These are phyloP conservation scores for Myripristis jacobus DNA, from an alignment of 2,797 vertebrate species.

Conservation along the genomic window DNA sequence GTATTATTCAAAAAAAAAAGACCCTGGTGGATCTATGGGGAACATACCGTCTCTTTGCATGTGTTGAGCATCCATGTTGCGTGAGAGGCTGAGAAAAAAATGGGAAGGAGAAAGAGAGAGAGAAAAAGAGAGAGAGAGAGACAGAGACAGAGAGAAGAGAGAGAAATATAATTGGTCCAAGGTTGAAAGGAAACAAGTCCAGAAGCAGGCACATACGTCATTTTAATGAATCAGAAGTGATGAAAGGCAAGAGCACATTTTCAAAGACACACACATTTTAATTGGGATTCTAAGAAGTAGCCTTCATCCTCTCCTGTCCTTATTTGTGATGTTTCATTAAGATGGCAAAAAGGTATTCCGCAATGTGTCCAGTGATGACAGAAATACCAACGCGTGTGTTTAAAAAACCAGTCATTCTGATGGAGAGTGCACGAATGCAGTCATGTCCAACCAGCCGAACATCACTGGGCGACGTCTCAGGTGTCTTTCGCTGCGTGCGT, in stretches of 20 bases:
- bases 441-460: too few species aligned
- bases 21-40: neutral
- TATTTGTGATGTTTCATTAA: slow-evolving; percentile 52
- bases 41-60: neutral
- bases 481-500: too few species aligned
- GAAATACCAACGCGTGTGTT: neutral
- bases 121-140: neutral
- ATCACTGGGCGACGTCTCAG: too few species aligned
- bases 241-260: slow-evolving; percentile 69
- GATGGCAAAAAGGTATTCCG: slow-evolving; percentile 7
- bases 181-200: slow-evolving; percentile 74
- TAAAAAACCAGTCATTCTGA: neutral
- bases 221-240: slow-evolving; percentile 79
- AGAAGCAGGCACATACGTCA: slow-evolving; percentile 63
- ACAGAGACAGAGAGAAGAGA: neutral
- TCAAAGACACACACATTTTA: slow-evolving; percentile 79
- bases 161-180: slow-evolving; percentile 73
- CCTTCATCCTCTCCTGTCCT: slow-evolving; percentile 60
- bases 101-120: slow-evolving; percentile 4
- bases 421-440: too few species aligned
- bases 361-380: slow-evolving; percentile 44
- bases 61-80: neutral
- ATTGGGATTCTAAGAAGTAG: slow-evolving; percentile 70
- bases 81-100: slow-evolving; percentile 7
- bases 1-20: neutral